Base-by-base conservation (phyloP, 2,113 vertebrate genomes). In the Bagarius yarrelli region DNA sequence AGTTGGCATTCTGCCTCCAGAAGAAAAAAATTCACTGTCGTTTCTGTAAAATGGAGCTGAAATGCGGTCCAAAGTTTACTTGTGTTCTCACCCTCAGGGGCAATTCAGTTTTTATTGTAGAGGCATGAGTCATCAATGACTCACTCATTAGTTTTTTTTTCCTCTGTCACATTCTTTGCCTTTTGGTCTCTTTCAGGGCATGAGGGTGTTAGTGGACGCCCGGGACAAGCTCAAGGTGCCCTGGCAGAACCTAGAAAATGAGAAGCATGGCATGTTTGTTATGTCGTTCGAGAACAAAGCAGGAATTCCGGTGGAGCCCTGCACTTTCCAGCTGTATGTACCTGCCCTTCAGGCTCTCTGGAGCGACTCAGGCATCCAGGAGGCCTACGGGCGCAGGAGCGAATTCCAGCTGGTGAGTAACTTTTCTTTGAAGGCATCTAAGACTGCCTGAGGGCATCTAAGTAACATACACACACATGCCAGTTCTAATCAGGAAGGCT, bases 361-460 rank as follows among this genome's bases (percentile, higher is more conserved):
- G 97, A 90, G 90, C 11, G 97, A 99, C 85, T 87, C 94, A 0
- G 96, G 96, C 40, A 95, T 99, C 88, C 94, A 93, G 88, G 91
- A 95, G 83, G 96, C 97, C 32, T 99, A 96, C 87, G 90, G 93
- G 27, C 94, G 97, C 0, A 93, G 97, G 57, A 95, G 95, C 4
- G 97, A 99, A 91, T 99, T 97, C 83, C 97, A 99, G 82, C 93
- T 99, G 97, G 97, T 99, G 89, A 97, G 96, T 95, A 36, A 44
- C n/a, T 23, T 57, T 67, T 11, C 21, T 57, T 34, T 55, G 34
- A 16, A 5, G 0, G 59, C n/a, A 40, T 67, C 56, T 77, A 18
- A 64, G 47, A 11, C 13, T 66, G 60, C 47, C 16, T 23, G 19
- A 14, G 3, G 50, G n/a, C 30, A 13, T 55, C 71, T 59, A 21